A percentile compares a stretch with the other conserved stretches of the same genome.
Conservation (phyloP, 1,140 invertebrate species). For the Leucophenga varia region DNA sequence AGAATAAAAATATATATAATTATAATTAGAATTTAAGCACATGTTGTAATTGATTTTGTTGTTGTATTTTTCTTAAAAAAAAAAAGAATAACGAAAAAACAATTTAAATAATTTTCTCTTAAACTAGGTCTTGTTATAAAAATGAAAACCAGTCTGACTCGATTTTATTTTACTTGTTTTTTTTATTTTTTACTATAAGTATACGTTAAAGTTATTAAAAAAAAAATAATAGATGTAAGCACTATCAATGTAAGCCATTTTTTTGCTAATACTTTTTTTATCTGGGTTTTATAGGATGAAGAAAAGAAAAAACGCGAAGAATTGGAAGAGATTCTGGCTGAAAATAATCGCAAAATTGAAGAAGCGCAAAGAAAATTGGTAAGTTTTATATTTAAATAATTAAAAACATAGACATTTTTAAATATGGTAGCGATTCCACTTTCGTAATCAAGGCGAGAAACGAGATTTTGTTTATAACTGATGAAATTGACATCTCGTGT, state of each 20-base stretch:
- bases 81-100: conserved; percentile 21
- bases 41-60: conserved; percentile 41
- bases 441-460: too few relatives aligned
- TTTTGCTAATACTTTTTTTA: conserved; percentile 33
- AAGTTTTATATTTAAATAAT: conserved; percentile 58
- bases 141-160: too few relatives aligned
- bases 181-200: conserved; percentile 40
- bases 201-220: conserved; percentile 30
- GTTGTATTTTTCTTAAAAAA: conserved; percentile 33
- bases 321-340: conserved; percentile 93
- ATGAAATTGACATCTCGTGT: too few relatives aligned
- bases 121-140: conserved; percentile 45
- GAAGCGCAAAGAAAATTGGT: conserved; percentile 96
- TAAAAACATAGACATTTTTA: too few relatives aligned
- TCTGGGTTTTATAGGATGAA: conserved; percentile 81
- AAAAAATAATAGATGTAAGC: conserved; percentile 19
- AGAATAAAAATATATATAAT: too few relatives aligned
- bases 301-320: conserved; percentile 92
- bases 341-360: conserved; percentile 97
- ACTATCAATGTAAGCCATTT: conserved; percentile 31
- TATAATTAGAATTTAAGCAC: conserved; percentile 29
- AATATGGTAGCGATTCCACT: too few relatives aligned
- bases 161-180: conserved; percentile 40
- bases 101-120: conserved; percentile 26
- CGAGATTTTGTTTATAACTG: too few relatives aligned